phyloP scores from a whole-genome alignment of 2,113 vertebrate genomes.

The Callospermophilus lateralis region DNA sequence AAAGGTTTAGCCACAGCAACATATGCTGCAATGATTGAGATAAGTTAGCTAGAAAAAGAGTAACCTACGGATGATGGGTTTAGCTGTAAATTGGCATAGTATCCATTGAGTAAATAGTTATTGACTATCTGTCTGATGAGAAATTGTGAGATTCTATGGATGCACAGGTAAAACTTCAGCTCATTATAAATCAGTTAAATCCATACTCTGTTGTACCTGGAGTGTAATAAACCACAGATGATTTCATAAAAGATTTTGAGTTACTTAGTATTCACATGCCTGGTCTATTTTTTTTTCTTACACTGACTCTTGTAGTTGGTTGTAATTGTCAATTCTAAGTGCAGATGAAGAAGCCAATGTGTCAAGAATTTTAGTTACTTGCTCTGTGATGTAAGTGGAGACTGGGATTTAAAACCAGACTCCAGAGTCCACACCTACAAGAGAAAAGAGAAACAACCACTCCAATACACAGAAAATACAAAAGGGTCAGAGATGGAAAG shows the following conservation, averaged over 20 bases:
- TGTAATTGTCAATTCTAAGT: not conserved
- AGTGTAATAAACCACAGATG: not conserved
- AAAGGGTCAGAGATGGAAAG: not conserved
- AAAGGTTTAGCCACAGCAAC: constrained; percentile 45
- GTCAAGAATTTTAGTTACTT: not conserved
- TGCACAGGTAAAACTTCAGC: not conserved
- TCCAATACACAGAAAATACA: accelerated
- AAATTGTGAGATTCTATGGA: not conserved
- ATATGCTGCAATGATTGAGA: not conserved
- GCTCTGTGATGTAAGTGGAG: not conserved
- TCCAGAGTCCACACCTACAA: accelerated
- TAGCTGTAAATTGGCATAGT: not conserved
- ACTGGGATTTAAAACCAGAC: not conserved
- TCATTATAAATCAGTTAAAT: not conserved
- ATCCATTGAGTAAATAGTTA: not conserved
- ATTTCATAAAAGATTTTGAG: not conserved
- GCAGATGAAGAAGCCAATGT: not conserved
- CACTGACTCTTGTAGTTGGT: not conserved
- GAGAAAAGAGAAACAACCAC: not conserved
- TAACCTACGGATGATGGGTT: not conserved
- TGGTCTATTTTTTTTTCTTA: not conserved
- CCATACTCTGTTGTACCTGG: not conserved
- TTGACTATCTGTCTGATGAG: not conserved
- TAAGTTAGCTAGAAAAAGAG: constrained; percentile 7
- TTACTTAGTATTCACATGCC: not conserved